These are phyloP conservation scores for Nasonovia ribisnigri DNA, from an alignment of 2,888 invertebrate species.

Conservation along the genomic window DNA sequence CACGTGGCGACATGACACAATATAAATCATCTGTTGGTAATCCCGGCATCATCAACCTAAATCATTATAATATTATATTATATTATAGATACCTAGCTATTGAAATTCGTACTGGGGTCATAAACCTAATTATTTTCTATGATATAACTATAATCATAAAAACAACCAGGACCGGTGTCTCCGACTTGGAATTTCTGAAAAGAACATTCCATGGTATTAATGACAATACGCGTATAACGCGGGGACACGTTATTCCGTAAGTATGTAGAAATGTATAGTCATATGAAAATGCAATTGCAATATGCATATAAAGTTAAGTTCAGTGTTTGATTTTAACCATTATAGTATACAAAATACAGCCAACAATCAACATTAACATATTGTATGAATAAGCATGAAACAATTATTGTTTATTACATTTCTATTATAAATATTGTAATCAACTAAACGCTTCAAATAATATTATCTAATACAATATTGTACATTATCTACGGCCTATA, in stretches of 20 bases:
- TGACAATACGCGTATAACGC: background rate
- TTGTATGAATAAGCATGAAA: background rate
- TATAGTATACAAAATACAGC: background rate
- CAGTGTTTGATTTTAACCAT: background rate
- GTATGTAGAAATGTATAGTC: background rate
- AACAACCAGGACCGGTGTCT: background rate
- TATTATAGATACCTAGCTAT: constrained; percentile 1
- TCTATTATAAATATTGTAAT: background rate
- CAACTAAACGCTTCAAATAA: background rate
- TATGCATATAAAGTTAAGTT: background rate
- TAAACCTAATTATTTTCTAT: constrained; percentile 32
- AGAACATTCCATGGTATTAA: background rate
- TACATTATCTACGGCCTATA: no score
- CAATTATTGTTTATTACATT: background rate
- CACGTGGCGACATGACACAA: constrained; percentile 61
- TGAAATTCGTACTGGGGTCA: constrained; percentile 48
- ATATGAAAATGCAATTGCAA: constrained; percentile 3
- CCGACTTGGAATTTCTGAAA: background rate
- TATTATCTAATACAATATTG: background rate
- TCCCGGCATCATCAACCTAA: constrained; percentile 20
- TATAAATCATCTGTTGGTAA: constrained; percentile 53
- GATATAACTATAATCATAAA: background rate
- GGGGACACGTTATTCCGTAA: background rate
- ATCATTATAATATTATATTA: constrained; percentile 42
- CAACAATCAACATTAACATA: background rate